Evolutionary conservation across 1,140 invertebrate species (phyloP).

Genomic region (Sycobia sp.): DNA sequence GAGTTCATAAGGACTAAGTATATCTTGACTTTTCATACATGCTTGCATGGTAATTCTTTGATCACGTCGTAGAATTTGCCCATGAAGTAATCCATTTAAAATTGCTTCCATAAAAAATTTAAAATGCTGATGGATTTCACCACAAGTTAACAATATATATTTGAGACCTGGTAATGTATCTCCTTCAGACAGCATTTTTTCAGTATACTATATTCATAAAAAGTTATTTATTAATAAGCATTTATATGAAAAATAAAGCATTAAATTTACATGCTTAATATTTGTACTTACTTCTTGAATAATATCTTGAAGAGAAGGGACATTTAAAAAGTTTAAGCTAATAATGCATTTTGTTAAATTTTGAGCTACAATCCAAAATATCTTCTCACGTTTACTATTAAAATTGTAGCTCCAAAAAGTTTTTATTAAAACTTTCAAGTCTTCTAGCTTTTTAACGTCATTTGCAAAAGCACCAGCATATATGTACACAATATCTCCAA

Average conservation of each 20-base stretch:
- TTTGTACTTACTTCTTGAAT: conserved; percentile 38
- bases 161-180: conserved; percentile 42
- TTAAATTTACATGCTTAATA: background rate
- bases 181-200: conserved; percentile 42
- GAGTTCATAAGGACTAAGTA: background rate
- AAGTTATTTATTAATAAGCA: conserved; percentile 13
- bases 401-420: conserved; percentile 45
- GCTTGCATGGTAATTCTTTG: conserved; percentile 46
- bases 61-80: conserved; percentile 42
- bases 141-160: conserved; percentile 40
- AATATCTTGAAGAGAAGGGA: conserved; percentile 5
- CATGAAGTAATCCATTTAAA: conserved; percentile 46
- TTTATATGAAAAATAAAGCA: conserved; percentile 9
- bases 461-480: background rate
- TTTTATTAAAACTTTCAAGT: conserved; percentile 39
- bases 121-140: conserved; percentile 28
- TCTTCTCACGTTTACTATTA: conserved; percentile 43
- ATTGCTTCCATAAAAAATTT: conserved; percentile 36
- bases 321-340: conserved; percentile 38
- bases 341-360: conserved; percentile 39
- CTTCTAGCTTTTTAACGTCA: conserved; percentile 28
- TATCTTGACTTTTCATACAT: conserved; percentile 5
- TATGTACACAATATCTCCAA: conserved; percentile 16
- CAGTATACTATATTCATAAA: conserved; percentile 40
- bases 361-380: conserved; percentile 42